Base-by-base conservation (phyloP, 2,797 vertebrate genomes). In the Pangasius larnaudii region DNA sequence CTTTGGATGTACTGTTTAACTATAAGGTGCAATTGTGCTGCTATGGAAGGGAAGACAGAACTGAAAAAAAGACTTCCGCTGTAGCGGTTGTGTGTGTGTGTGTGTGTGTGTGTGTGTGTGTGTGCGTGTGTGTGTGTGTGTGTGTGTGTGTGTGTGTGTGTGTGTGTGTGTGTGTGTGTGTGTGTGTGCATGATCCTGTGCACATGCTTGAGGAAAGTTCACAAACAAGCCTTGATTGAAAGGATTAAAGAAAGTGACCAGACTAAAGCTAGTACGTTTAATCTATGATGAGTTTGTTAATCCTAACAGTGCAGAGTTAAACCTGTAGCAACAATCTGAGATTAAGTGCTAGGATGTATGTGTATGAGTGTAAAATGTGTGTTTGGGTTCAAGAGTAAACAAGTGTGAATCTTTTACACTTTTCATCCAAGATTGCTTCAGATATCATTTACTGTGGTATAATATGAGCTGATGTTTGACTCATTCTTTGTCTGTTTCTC, bases 11-110 rank as follows among this genome's bases (percentile, higher is more conserved):
- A 74, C 85, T 89, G 82, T 78, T 27, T 65, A 77, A 84, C 71
- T 72, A 46, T 89, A 88, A 89, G 85, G 79, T 91, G 72, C 75
- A 53, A 89, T 84, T 88, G 63, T 88, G 72, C 85, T 75, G 46
- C 63, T 85, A 77, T 78, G 67, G 74, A 69, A 92, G 86, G 90
- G 87, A 91, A 85, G 89, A 88, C 86, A 87, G 88, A 89, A 90
- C 79, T 88, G 86, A 91, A 58, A 90, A 84, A 79, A 84, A 72
- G 69, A 90, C 91, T 93, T 92, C 91, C 93, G 89, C 88, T 89
- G 85, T 90, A 65, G 79, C 53, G 79, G 79, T 74, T 88, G 69
- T 71, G 51, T 36, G 58, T 42, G 49, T n/a, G 65, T 71, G 22
- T 69, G 18, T 84, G 53, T 69, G 18, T 84, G 53, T 51, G 53